Percentiles rank a stretch among this genome's conserved stretches.
These are phyloP conservation scores for Sinocyclocheilus rhinocerous DNA, from an alignment of 2,113 vertebrate species.

Conservation along the genomic window DNA sequence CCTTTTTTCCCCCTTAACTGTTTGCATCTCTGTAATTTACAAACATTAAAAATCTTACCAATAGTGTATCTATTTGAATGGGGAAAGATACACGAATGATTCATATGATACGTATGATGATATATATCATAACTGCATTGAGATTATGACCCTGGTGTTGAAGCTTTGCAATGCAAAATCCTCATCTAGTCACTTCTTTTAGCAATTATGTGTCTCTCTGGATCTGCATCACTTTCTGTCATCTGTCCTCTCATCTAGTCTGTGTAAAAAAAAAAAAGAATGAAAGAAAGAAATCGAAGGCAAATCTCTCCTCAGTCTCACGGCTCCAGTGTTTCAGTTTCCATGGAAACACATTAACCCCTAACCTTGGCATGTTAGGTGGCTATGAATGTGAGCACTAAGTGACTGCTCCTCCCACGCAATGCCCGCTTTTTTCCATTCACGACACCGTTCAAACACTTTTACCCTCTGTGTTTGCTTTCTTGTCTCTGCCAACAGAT, in stretches of 20 bases:
- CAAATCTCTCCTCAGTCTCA: conserved; percentile 41
- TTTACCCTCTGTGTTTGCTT: conserved; percentile 33
- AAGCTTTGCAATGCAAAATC: neutral
- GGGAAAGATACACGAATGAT: neutral
- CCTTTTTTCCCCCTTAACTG: no score
- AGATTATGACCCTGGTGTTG: neutral
- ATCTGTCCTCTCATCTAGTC: conserved; percentile 20
- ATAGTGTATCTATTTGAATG: neutral
- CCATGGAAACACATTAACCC: conserved; percentile 65
- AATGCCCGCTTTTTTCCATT: conserved; percentile 32
- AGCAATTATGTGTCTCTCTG: neutral
- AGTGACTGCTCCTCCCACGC: conserved; percentile 50
- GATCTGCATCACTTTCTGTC: conserved; percentile 28
- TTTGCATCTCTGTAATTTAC: neutral
- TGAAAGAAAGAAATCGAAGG: conserved; percentile 28
- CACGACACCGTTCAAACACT: conserved; percentile 9
- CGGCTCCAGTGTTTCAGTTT: conserved; percentile 59
- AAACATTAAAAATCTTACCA: neutral
- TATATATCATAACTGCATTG: neutral
- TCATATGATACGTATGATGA: no score
- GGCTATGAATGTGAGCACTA: conserved; percentile 47
- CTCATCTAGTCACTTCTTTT: neutral
- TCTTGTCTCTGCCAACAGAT: neutral
- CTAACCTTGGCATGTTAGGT: conserved; percentile 50
- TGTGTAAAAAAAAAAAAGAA: neutral